Base-by-base conservation (phyloP, 2,113 vertebrate species). In the Engystomops pustulosus region DNA sequence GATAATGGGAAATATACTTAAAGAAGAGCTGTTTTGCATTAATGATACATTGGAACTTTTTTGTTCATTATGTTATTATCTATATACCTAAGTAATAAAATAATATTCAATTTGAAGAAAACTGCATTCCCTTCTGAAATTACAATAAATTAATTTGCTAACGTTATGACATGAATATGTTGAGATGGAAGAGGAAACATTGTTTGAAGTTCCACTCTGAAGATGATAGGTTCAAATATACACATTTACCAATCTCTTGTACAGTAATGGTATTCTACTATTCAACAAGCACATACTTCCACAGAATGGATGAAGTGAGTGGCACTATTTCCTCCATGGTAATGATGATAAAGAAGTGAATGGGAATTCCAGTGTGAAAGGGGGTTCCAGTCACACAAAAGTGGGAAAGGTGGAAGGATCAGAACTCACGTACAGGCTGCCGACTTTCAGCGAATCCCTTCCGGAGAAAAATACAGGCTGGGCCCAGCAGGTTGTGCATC, bases 351-450 rank as follows among this genome's bases (percentile, higher is more conserved):
- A 74, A 74, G 49, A 51, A 36, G 15, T 81, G 80, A 41, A 18
- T 4, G 79, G 30, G 34, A 1, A 55, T 10, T 77, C 20, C 34
- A 34, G 34, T 78, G 70, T 67, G 32, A 23, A 65, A n/a, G 45
- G 23, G 53, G 80, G 47, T 18, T 70, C 45, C 11, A 38, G 45
- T 68, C 45, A 70, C 58, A 53, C 20, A 77, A 25, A 68, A 62
- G 34, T 32, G 27, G 27, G 45, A 25, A 34, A 44, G 27, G 17
- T 14, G 45, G 55, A 84, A 36, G 58, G 71, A 58, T 25, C 47
- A 79, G 36, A 90, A 98, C 98, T 98, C 98, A 99, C 98, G 96
- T 99, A 99, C 97, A 98, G 97, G 95, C 94, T 95, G 87, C 47
- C 93, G 92, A 84, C 91, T 91, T 88, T 92, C 88, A 32, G 93